These are phyloP conservation scores for Hydractinia echinata DNA, from an alignment of 30 jellyfish, hydroid and myxozoan genomes.

Conservation along the genomic window DNA sequence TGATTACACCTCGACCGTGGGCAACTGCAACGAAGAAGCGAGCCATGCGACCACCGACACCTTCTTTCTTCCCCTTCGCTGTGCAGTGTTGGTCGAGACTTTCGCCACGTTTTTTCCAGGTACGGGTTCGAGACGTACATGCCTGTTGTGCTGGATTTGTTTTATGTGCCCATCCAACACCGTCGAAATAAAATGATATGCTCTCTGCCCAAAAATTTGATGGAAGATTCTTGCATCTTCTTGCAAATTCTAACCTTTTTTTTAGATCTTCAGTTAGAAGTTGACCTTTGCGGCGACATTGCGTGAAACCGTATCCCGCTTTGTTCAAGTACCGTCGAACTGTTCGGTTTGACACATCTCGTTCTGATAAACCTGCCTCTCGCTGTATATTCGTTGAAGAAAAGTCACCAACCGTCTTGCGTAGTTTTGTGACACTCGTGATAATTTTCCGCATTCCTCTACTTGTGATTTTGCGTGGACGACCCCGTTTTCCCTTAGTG, in stretches of 20 bases:
- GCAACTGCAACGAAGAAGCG: slow-evolving; percentile 36
- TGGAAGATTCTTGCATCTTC: slow-evolving; percentile 27
- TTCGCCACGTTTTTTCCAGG: slow-evolving; percentile 28
- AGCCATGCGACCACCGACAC: slow-evolving; percentile 35
- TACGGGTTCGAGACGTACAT: slow-evolving; percentile 29
- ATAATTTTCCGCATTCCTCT: too few species aligned
- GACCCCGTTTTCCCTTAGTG: too few species aligned
- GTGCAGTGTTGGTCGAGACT: slow-evolving; percentile 31
- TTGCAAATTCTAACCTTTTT: slow-evolving; percentile 22
- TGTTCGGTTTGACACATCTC: too few species aligned
- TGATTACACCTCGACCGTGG: slow-evolving; percentile 35
- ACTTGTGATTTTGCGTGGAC: too few species aligned
- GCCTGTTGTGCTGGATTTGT: slow-evolving; percentile 19
- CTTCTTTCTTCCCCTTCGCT: slow-evolving; percentile 35
- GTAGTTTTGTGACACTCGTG: too few species aligned
- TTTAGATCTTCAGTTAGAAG: slow-evolving; percentile 28
- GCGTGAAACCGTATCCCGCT: too few species aligned
- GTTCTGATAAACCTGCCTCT: too few species aligned
- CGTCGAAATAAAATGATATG: slow-evolving; percentile 35
- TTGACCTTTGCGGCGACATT: slow-evolving; percentile 12
- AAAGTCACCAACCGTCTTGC: too few species aligned
- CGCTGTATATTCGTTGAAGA: too few species aligned
- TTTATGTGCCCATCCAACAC: slow-evolving; percentile 38
- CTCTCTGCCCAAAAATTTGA: slow-evolving; percentile 36
- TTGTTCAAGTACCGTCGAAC: too few species aligned